Conservation (phyloP, 53 echinoderm and acorn worm species). For the Crossaster papposus region DNA sequence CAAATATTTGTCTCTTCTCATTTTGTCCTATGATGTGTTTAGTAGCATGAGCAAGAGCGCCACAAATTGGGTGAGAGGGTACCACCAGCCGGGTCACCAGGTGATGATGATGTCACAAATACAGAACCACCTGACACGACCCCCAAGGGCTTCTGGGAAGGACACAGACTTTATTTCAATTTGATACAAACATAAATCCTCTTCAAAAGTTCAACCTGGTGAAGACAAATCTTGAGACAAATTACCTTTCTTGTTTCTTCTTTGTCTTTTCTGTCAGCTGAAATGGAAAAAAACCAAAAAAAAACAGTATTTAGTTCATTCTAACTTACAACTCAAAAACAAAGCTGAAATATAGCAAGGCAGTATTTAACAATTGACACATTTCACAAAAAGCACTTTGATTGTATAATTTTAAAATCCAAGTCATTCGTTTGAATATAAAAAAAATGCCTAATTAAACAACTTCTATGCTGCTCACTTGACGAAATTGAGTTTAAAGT, state of each 20-base stretch:
- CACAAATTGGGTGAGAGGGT: constrained; percentile 82
- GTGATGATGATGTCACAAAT: constrained; percentile 48
- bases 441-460: background rate
- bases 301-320: background rate
- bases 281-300: background rate
- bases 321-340: too few relatives aligned
- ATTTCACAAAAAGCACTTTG: background rate
- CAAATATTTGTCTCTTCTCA: too few relatives aligned
- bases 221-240: background rate
- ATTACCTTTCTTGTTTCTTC: constrained; percentile 98
- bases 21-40: background rate
- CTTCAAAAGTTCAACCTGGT: background rate
- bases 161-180: too few relatives aligned
- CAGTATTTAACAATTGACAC: background rate
- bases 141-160: too few relatives aligned
- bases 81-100: constrained; percentile 77
- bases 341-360: too few relatives aligned
- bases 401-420: background rate
- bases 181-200: background rate
- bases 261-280: constrained; percentile 88
- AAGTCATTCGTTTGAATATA: background rate
- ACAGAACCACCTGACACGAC: constrained; percentile 48
- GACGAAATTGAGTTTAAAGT: background rate
- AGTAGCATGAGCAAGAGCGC: constrained; percentile 60
- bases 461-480: background rate